phyloP scores from a whole-genome alignment of 2,113 vertebrate species.

The Eudorcas thomsonii region DNA sequence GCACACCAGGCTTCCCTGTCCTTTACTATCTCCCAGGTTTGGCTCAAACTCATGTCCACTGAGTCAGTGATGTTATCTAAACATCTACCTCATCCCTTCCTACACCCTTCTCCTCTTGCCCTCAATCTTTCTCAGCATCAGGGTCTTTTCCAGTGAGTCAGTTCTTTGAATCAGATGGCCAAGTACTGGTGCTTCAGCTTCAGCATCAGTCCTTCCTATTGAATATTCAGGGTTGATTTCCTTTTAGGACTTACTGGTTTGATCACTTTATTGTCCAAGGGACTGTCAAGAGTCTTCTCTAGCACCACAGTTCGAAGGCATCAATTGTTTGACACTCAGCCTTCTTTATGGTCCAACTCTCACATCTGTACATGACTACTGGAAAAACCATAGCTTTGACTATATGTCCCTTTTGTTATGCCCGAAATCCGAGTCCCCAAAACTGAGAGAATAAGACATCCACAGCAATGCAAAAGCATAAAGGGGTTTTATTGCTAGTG shows the following conservation, averaged over 20 bases:
- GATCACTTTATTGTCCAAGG: neutral
- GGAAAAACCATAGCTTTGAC: neutral
- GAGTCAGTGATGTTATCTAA: neutral
- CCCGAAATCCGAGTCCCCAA: too few species aligned
- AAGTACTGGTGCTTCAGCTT: neutral
- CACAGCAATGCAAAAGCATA: too few species aligned
- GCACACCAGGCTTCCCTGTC: neutral
- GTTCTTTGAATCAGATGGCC: neutral
- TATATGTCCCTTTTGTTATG: neutral
- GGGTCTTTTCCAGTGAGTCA: neutral
- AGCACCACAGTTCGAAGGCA: neutral
- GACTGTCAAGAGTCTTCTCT: neutral
- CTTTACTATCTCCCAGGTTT: neutral
- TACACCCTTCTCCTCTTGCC: neutral
- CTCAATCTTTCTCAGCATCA: neutral
- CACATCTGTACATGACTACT: neutral
- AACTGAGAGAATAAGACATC: too few species aligned
- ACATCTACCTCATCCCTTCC: neutral
- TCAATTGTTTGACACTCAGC: neutral
- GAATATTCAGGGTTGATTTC: neutral
- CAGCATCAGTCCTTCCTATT: neutral
- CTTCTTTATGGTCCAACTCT: neutral
- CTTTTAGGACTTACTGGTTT: neutral
- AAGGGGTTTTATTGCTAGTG: too few species aligned
- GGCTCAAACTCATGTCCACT: neutral